Evolutionary conservation across 30 jellyfish, hydroid and myxozoan genomes (phyloP).

Genomic region (Haliclystus octoradiatus): DNA sequence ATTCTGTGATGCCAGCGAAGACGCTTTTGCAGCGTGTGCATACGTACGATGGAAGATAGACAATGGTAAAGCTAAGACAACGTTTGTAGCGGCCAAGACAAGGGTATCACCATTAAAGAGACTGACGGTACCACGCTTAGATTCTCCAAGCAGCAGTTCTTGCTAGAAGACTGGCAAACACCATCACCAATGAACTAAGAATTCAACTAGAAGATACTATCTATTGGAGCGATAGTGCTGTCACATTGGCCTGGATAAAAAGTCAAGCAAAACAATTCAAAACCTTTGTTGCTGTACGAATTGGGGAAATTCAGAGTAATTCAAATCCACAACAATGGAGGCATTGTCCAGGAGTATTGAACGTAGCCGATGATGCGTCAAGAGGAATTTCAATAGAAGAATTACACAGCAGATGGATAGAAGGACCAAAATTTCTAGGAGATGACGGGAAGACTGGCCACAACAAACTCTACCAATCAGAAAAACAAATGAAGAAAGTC

Average conservation of each 20-base stretch:
- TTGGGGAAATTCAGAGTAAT: constrained; percentile 44
- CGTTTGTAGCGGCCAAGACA: constrained; percentile 12
- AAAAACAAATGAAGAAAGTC: too few species aligned
- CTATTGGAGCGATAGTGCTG: constrained; percentile 26
- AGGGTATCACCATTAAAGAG: constrained; percentile 48
- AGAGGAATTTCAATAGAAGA: constrained; percentile 32
- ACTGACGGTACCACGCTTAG: constrained; percentile 42
- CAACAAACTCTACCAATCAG: constrained; percentile 8
- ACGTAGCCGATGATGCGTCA: constrained; percentile 43
- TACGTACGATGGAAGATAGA: constrained; percentile 10
- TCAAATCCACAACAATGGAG: constrained; percentile 49
- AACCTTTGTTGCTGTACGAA: constrained; percentile 24
- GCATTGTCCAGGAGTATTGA: too few species aligned
- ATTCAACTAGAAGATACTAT: constrained; percentile 20
- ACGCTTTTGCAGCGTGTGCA: constrained; percentile 10
- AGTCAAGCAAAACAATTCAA: too few species aligned
- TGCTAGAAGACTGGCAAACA: constrained; percentile 29
- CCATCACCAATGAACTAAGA: constrained; percentile 28
- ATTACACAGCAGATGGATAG: constrained; percentile 33
- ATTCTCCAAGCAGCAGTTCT: constrained; percentile 53
- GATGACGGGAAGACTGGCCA: constrained; percentile 38
- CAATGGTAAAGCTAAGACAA: constrained; percentile 2
- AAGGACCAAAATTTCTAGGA: constrained; percentile 37
- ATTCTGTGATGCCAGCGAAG: constrained; percentile 21
- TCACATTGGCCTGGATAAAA: constrained; percentile 44